Percentiles rank a stretch among this genome's conserved stretches.
Conservation (phyloP, 92 coral and sea anemone genomes). For the Desmophyllum pertusum region DNA sequence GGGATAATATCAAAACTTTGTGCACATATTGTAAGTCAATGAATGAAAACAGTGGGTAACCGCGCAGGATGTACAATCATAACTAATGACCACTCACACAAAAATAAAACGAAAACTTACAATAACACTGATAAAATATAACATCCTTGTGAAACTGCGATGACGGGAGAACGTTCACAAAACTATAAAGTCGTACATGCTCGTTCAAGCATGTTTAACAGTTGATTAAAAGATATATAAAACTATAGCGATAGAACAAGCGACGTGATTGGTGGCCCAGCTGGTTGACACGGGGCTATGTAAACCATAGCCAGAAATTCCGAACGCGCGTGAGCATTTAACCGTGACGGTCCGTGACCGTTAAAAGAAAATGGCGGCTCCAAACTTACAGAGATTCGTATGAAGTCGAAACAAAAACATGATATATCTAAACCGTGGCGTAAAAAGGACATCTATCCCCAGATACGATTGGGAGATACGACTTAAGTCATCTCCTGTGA, state of each 20-base stretch:
- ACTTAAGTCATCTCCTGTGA: no score
- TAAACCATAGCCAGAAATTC: no score
- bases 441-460: no score
- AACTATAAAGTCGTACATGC: neutral
- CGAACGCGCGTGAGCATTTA: no score
- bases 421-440: no score
- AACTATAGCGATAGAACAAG: neutral
- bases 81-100: neutral
- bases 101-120: neutral
- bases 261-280: neutral
- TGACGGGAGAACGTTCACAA: neutral
- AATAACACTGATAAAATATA: neutral
- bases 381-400: no score
- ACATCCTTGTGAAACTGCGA: neutral
- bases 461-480: no score
- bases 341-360: no score
- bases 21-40: neutral
- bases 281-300: neutral
- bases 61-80: neutral
- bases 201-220: neutral
- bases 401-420: no score
- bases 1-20: constrained; percentile 24
- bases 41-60: constrained; percentile 23
- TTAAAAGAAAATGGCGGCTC: no score
- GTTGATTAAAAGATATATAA: neutral